These are phyloP conservation scores for Trissolcus brochymenae DNA, from an alignment of 2,888 invertebrate species.

Conservation along the genomic window DNA sequence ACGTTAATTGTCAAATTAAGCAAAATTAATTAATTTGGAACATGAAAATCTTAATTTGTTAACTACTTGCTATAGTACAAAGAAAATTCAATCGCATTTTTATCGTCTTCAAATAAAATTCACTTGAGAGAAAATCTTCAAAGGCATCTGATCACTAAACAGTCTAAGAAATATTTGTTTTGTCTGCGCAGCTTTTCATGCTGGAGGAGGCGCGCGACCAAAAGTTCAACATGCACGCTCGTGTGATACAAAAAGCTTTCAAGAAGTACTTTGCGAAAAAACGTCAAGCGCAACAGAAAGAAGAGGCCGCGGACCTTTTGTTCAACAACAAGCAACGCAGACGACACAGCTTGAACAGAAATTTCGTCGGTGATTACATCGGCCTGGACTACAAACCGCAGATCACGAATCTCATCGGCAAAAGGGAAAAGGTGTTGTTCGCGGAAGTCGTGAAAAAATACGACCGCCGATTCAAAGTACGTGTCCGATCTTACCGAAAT, in stretches of 20 bases:
- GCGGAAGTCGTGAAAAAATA: constrained; percentile 82
- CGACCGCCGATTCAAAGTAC: constrained; percentile 82
- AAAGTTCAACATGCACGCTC: constrained; percentile 81
- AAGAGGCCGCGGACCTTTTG: constrained; percentile 78
- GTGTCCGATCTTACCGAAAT: constrained; percentile 24
- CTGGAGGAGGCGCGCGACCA: constrained; percentile 83
- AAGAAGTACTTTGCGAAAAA: constrained; percentile 80
- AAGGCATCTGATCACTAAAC: too few species aligned
- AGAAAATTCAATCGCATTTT: too few species aligned
- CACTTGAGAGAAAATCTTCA: neutral
- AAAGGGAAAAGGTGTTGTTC: constrained; percentile 82
- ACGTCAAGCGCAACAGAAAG: constrained; percentile 79
- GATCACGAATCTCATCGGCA: constrained; percentile 79
- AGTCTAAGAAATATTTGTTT: neutral
- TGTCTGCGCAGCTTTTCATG: constrained; percentile 79
- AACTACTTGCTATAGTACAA: too few species aligned
- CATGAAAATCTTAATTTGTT: too few species aligned
- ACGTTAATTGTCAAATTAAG: too few species aligned
- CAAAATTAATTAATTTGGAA: too few species aligned
- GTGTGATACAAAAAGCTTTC: constrained; percentile 83
- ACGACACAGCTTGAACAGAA: constrained; percentile 80
- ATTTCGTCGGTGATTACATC: constrained; percentile 84
- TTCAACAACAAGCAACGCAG: constrained; percentile 81
- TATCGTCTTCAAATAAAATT: neutral
- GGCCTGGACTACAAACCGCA: constrained; percentile 81